Percentiles rank a stretch among this genome's conserved stretches.
Conservation (phyloP, 2,797 vertebrate genomes). For the Decapterus maruadsi region DNA sequence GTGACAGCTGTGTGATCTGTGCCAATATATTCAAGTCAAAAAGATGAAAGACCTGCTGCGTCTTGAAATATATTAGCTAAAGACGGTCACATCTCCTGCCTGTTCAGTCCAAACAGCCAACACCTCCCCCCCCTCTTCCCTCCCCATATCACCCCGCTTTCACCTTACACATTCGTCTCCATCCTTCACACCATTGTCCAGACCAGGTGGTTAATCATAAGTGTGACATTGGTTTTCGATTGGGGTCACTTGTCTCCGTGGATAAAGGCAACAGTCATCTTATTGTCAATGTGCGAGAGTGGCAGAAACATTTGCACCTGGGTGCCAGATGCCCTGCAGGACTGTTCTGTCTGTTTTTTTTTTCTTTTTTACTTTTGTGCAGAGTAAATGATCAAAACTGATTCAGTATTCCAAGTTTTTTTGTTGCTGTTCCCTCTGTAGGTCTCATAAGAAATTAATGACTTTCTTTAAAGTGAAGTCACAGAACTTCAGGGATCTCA, state of each 20-base stretch:
- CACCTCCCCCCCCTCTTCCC: background rate
- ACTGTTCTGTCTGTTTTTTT: slow-evolving; percentile 2
- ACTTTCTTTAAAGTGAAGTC: slow-evolving; percentile 4
- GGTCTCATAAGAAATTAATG: slow-evolving; percentile 5
- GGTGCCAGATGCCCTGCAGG: slow-evolving; percentile 30
- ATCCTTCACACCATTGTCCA: slow-evolving; percentile 31
- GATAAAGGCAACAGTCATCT: slow-evolving; percentile 33
- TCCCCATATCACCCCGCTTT: slow-evolving; percentile 25
- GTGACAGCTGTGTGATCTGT: slow-evolving; percentile 57
- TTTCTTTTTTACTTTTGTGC: slow-evolving; percentile 6
- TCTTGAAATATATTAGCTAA: slow-evolving; percentile 40
- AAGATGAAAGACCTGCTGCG: slow-evolving; percentile 55
- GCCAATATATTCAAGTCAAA: slow-evolving; percentile 42
- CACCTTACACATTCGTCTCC: slow-evolving; percentile 37
- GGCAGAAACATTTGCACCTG: slow-evolving; percentile 34
- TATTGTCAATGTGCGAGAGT: slow-evolving; percentile 28
- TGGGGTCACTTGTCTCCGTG: slow-evolving; percentile 17
- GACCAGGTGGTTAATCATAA: slow-evolving; percentile 53
- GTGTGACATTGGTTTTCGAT: slow-evolving; percentile 40
- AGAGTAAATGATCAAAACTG: slow-evolving; percentile 21
- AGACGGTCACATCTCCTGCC: slow-evolving; percentile 18
- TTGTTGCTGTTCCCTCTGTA: background rate
- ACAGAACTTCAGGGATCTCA: background rate
- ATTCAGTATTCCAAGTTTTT: slow-evolving; percentile 7
- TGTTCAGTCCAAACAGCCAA: slow-evolving; percentile 14